Percentiles rank a stretch among this genome's conserved stretches.
These are phyloP conservation scores for Callipepla squamata DNA, from an alignment of 2,113 vertebrate species.

Conservation along the genomic window DNA sequence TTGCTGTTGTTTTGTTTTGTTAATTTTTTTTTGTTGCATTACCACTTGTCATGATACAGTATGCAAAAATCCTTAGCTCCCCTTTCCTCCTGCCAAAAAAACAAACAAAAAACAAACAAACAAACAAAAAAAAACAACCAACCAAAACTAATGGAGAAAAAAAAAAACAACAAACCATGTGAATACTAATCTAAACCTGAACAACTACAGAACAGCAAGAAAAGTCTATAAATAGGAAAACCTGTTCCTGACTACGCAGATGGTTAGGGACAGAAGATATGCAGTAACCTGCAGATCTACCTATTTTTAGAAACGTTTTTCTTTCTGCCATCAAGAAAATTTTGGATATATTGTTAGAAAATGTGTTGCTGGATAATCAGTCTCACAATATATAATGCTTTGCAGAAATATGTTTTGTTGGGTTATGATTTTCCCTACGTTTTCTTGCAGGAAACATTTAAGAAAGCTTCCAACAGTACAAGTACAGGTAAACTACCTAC, in stretches of 20 bases:
- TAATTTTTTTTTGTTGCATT: background rate
- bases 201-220: background rate
- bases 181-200: background rate
- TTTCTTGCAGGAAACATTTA: background rate
- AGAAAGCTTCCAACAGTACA: background rate
- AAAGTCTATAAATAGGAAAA: background rate
- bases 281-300: background rate
- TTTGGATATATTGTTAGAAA: background rate
- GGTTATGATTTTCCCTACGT: background rate
- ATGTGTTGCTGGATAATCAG: background rate
- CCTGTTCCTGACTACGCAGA: background rate
- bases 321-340: background rate
- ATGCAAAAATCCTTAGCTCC: background rate
- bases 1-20: background rate
- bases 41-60: background rate
- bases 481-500: background rate
- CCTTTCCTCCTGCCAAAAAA: too few species aligned
- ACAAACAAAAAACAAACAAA: too few species aligned
- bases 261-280: background rate
- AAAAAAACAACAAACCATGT: too few species aligned
- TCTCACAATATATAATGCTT: background rate
- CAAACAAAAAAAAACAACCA: too few species aligned
- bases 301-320: background rate
- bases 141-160: background rate
- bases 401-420: background rate